Base-by-base conservation (phyloP, 2,888 invertebrate species). In the Mechanitis mazaeus region DNA sequence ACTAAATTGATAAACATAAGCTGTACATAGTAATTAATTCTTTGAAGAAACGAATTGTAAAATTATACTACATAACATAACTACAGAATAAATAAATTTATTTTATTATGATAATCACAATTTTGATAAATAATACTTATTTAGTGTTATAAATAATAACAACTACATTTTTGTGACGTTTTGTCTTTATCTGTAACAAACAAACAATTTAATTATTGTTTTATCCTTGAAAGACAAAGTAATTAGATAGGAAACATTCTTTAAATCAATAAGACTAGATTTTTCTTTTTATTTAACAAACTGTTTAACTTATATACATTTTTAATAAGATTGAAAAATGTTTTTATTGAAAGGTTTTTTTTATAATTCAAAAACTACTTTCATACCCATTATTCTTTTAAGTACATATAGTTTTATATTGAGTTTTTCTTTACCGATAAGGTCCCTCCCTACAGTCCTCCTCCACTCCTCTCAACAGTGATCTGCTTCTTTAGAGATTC, bases 401-500 rank as follows among this genome's bases (percentile, higher is more conserved):
- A 9, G 11, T n/a, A 20, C 20, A 50, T 50, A 50, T 50, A 4
- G 1, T 50, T 31, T 9, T 9, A 9, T 11, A 5, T 31, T 31
- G 11, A 9, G 7, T 11, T 50, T 12, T 54, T 3, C 12, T 33
- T 31, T 54, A 33, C 47, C 20, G 33, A 42, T 3, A 28, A 45
- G 31, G 42, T 50, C 9, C 46, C 55, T 50, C 9, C 46, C 55
- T 96, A 98, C 73, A 98, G 91, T 71, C 98, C 98, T 71, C 98
- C 98, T 31, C 98, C 98, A 72, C 98, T 98, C 76, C 98, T 93
- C 81, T 98, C 98, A 1, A 98, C 97, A 45, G 94, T 93, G 79
- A 97, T 96, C 85, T 95, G 94, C 83, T 93, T 93, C 84, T 94
- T 95, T 54, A 95, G 88, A 67, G 90, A 87, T 72, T 95, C 94